Evolutionary conservation across 2,888 invertebrate species (phyloP).

Genomic region (Trachelus troglodyta): DNA sequence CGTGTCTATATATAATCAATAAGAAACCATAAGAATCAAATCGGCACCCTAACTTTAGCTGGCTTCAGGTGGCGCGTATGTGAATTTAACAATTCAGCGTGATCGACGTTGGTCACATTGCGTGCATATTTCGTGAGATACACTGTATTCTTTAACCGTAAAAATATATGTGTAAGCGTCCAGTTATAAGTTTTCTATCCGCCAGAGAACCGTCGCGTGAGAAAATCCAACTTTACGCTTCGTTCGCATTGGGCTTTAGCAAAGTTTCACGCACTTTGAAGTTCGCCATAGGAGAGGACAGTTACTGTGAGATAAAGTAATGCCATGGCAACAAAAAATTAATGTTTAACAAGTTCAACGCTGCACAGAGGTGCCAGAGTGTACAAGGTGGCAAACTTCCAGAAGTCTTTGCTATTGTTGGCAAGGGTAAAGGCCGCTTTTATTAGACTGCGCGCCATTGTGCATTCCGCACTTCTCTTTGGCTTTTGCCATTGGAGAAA

Average conservation of each 20-base stretch:
- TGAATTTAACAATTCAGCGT: not conserved
- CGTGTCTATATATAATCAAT: not conserved
- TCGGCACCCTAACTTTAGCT: too few relatives aligned
- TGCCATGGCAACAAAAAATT: constrained; percentile 27
- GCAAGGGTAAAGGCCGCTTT: constrained; percentile 8
- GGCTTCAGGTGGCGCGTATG: too few relatives aligned
- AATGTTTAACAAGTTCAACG: constrained; percentile 36
- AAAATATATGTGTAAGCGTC: too few relatives aligned
- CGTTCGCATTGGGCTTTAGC: not conserved
- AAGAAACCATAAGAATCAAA: too few relatives aligned
- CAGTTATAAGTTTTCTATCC: too few relatives aligned
- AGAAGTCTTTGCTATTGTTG: constrained; percentile 25
- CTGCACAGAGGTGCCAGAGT: constrained; percentile 4
- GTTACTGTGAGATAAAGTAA: constrained; percentile 19
- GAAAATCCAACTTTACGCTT: not conserved
- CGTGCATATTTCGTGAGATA: not conserved
- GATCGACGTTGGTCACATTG: not conserved
- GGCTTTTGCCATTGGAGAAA: not conserved
- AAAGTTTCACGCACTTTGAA: not conserved
- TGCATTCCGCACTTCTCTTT: constrained; percentile 4
- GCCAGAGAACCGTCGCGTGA: too few relatives aligned
- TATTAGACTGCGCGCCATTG: constrained; percentile 9
- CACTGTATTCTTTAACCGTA: too few relatives aligned
- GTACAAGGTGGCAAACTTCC: constrained; percentile 25
- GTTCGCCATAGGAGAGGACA: not conserved